A percentile compares a stretch with the other conserved stretches of the same genome.
phyloP scores from a whole-genome alignment of 2,888 invertebrate species.

The Elaeidobius kamerunicus region DNA sequence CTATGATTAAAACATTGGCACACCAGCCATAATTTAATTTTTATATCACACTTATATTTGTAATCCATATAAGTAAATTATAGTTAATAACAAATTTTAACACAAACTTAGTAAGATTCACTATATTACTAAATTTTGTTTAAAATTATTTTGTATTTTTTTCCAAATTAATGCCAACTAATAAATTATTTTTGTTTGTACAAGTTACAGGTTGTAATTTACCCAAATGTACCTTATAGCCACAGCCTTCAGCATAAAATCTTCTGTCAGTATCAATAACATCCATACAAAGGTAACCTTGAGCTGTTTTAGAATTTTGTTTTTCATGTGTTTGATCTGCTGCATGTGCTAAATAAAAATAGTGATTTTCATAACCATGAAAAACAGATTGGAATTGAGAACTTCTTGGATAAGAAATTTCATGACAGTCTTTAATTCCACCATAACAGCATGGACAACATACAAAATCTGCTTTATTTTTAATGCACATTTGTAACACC shows the following conservation, averaged over 20 bases:
- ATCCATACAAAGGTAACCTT: constrained; percentile 85
- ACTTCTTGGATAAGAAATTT: constrained; percentile 81
- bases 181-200: constrained; percentile 88
- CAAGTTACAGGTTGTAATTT: constrained; percentile 78
- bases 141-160: too few relatives aligned
- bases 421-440: constrained; percentile 75
- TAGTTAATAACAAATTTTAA: too few relatives aligned
- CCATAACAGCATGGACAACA: constrained; percentile 96
- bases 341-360: constrained; percentile 80
- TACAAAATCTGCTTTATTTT: constrained; percentile 75
- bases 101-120: too few relatives aligned
- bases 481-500: constrained; percentile 79
- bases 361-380: constrained; percentile 52
- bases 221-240: constrained; percentile 72
- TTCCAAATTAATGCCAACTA: constrained; percentile 58
- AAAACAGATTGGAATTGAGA: constrained; percentile 50
- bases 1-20: too few relatives aligned
- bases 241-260: constrained; percentile 68
- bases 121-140: too few relatives aligned
- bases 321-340: constrained; percentile 87
- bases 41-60: too few relatives aligned
- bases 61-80: too few relatives aligned
- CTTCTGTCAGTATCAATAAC: constrained; percentile 85
- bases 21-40: too few relatives aligned
- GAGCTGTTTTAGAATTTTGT: constrained; percentile 64